Evolutionary conservation across 2,888 invertebrate genomes (phyloP).

Genomic region (Mongoloraphidia duomilia): DNA sequence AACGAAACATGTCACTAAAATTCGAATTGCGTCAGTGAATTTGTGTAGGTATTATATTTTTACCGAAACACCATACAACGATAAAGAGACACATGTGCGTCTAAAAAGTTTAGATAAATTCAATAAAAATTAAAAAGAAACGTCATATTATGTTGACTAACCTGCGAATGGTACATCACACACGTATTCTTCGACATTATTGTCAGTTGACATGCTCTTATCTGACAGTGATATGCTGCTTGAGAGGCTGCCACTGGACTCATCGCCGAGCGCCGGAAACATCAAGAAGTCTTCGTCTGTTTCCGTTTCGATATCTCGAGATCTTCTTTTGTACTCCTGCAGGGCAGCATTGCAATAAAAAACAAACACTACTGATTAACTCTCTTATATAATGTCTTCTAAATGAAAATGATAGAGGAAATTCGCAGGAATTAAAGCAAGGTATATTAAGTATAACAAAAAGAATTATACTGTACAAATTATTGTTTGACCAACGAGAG

Average conservation of each 20-base stretch:
- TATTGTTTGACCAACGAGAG: too few species aligned
- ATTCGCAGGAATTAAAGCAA: too few species aligned
- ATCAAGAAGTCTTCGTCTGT: conserved; percentile 42
- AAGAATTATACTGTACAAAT: too few species aligned
- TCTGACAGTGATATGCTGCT: conserved; percentile 58
- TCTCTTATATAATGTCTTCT: too few species aligned
- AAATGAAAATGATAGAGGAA: too few species aligned
- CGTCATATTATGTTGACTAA: conserved; percentile 32
- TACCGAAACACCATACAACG: too few species aligned
- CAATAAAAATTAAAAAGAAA: neutral
- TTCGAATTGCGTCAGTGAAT: too few species aligned
- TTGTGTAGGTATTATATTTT: too few species aligned
- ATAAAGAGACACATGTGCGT: too few species aligned
- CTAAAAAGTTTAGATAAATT: too few species aligned
- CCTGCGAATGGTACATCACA: conserved; percentile 81
- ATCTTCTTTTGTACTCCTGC: conserved; percentile 72
- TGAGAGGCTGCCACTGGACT: conserved; percentile 59
- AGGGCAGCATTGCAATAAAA: conserved; percentile 8
- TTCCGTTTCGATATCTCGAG: conserved; percentile 75
- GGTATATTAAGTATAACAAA: too few species aligned
- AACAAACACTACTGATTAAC: neutral
- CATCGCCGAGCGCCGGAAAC: conserved; percentile 33
- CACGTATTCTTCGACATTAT: conserved; percentile 70
- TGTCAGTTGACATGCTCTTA: conserved; percentile 66
- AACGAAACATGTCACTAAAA: too few species aligned